Base-by-base conservation (phyloP, 2,888 invertebrate genomes). In the Lithosia quadra region DNA sequence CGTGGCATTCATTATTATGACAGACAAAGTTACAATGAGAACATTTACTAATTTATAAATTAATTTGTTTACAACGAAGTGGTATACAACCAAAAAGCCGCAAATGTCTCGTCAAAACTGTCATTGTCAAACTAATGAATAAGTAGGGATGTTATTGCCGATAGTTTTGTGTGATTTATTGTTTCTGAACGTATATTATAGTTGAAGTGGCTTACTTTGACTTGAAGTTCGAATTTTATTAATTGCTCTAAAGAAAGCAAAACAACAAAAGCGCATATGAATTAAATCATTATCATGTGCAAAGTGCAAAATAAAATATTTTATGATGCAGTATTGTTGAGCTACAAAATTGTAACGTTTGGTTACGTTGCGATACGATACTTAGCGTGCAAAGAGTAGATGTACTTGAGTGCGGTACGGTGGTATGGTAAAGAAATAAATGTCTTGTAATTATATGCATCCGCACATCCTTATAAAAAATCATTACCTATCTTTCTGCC, bases 1-100 rank as follows among this genome's bases (percentile, higher is more conserved):
- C 71, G 97, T 97, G 77, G 97, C 97, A 95, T 97, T 97, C 98
- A 98, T 98, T 86, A 88, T 93, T 86, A 88, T 86, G 85, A 88
- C 79, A 84, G 86, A 80, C 82, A 73, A 77, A 76, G 75, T 80
- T 81, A 76, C 79, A 80, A 80, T 69, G 28, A 76, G 76, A 74
- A 83, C 89, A 91, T 91, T 84, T 86, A 88, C 76, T 75, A 77
- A 77, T 86, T 84, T 83, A 82, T 79, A 81, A 85, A 85, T 82
- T 85, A 85, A 88, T 88, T 90, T 88, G 89, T 92, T 92, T 92
- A 91, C 90, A 91, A 87, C 87, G 88, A 89, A 89, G 88, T 88
- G 69, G 66, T 75, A 90, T 86, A 88, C 84, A 87, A 86, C 86
- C 87, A 92, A 93, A 92, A 93, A 92, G 92, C 93, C 92, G 92